Evolutionary conservation across 1,140 invertebrate species (phyloP).

Genomic region (Ceratina australensis): DNA sequence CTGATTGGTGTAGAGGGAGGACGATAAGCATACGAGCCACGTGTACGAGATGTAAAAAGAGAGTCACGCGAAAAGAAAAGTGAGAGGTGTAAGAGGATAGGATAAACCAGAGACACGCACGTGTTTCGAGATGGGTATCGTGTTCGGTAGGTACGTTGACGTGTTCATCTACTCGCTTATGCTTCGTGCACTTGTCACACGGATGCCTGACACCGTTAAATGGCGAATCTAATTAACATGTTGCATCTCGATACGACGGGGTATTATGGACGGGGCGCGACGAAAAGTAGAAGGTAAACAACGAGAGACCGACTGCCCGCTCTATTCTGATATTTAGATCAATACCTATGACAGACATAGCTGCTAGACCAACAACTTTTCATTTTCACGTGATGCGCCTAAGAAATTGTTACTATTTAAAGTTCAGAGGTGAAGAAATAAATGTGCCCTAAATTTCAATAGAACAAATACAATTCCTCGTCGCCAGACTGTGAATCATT

Average conservation of each 20-base stretch:
- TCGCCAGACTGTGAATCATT: no score
- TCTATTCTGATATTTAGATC: not conserved
- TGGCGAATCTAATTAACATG: conserved; percentile 43
- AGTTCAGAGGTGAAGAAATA: no score
- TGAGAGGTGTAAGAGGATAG: conserved; percentile 43
- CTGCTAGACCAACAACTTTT: no score
- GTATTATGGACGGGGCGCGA: not conserved
- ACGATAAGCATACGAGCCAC: conserved; percentile 42
- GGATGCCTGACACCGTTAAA: conserved; percentile 35
- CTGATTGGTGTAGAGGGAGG: conserved; percentile 62
- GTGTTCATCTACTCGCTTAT: conserved; percentile 22
- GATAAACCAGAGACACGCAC: conserved; percentile 41
- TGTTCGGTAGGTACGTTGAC: conserved; percentile 37
- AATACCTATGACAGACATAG: not conserved
- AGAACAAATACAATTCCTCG: no score
- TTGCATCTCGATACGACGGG: conserved; percentile 33
- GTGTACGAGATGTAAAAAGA: conserved; percentile 36
- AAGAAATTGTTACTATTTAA: no score
- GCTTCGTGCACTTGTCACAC: conserved; percentile 30
- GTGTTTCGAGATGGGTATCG: conserved; percentile 37
- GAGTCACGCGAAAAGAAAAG: conserved; percentile 38
- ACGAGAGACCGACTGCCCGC: not conserved
- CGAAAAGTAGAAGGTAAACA: not conserved
- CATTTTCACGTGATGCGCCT: no score
- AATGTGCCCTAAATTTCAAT: no score